These are phyloP conservation scores for Acanthopagrus latus DNA, from an alignment of 2,797 vertebrate species.

Conservation along the genomic window DNA sequence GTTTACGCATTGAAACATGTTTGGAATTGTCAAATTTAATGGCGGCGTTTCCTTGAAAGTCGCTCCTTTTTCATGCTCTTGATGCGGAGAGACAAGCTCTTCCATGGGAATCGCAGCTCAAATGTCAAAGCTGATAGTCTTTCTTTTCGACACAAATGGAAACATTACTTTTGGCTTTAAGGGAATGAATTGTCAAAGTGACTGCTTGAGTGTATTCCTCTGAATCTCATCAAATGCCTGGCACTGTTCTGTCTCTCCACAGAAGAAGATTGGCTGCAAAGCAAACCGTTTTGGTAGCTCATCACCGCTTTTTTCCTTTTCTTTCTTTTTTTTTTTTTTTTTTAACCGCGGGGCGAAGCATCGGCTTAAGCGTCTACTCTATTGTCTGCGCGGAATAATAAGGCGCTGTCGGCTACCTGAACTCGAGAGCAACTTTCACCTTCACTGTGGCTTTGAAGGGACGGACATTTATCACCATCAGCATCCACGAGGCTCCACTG, in stretches of 20 bases:
- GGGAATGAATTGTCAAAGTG: slow-evolving; percentile 72
- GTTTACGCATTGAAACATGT: slow-evolving; percentile 43
- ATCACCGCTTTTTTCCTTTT: slow-evolving; percentile 34
- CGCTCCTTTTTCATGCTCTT: slow-evolving; percentile 52
- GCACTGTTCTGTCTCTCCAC: slow-evolving; percentile 35
- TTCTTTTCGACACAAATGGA: slow-evolving; percentile 64
- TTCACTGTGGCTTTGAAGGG: slow-evolving; percentile 66
- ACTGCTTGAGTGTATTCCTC: slow-evolving; percentile 56
- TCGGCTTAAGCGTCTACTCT: slow-evolving; percentile 37
- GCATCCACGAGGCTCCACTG: slow-evolving; percentile 61
- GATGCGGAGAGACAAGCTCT: slow-evolving; percentile 71
- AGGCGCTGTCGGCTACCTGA: slow-evolving; percentile 51
- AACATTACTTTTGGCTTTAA: slow-evolving; percentile 72
- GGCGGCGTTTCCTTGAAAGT: slow-evolving; percentile 60
- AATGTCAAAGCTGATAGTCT: slow-evolving; percentile 73
- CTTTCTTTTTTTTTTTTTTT: no score
- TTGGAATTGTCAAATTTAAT: slow-evolving; percentile 70
- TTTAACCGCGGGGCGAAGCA: slow-evolving; percentile 17
- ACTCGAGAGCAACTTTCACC: slow-evolving; percentile 72
- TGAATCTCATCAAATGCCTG: slow-evolving; percentile 66
- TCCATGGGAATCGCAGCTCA: slow-evolving; percentile 66
- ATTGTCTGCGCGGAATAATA: slow-evolving; percentile 60
- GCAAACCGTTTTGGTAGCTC: slow-evolving; percentile 54
- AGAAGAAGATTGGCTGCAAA: slow-evolving; percentile 54
- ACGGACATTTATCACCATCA: slow-evolving; percentile 77